Base-by-base conservation (phyloP, 2,888 invertebrate genomes). In the Mystacides longicornis region DNA sequence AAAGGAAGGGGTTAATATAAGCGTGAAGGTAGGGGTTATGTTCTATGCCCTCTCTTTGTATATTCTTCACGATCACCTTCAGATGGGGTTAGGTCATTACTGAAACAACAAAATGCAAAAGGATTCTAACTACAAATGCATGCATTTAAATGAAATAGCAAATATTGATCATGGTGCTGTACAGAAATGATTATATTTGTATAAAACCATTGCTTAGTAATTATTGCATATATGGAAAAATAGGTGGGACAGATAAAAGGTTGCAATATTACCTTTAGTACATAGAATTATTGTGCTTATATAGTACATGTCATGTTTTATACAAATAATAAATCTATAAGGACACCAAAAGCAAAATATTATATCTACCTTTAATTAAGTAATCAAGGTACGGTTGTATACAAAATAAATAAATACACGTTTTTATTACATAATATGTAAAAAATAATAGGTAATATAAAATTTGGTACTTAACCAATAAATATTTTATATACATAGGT, bases 21-120 rank as follows among this genome's bases (percentile, higher is more conserved):
- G n/a, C n/a, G n/a, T n/a, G n/a, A n/a, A n/a, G n/a, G n/a, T n/a
- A n/a, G n/a, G n/a, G n/a, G 14, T 20, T 5, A 49, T 49, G 23
- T 23, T 23, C 56, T 54, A 56, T 54, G 51, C 47, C 56, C 59
- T 48, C 52, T 54, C 52, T 59, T 49, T 53, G 49, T 31, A n/a
- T 37, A 23, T 52, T 48, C 45, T 22, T 9, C 37, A 52, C 51
- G 46, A 43, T 52, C 42, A 23, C 37, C 56, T 14, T 48, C 56
- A 19, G 33, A 7, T 37, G 21, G 18, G 20, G 48, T 56, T 52
- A 56, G 52, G 42, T 23, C 49, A 37, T 23, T 56, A 56, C 56
- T 56, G 56, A 56, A 56, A 56, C 56, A 56, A 56, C 48, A 56
- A 48, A 55, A 56, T 56, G 52, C 56, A 48, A 56, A 52, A 56